Evolutionary conservation across 2,113 vertebrate species (phyloP).

Genomic region (Thryonomys swinderianus): DNA sequence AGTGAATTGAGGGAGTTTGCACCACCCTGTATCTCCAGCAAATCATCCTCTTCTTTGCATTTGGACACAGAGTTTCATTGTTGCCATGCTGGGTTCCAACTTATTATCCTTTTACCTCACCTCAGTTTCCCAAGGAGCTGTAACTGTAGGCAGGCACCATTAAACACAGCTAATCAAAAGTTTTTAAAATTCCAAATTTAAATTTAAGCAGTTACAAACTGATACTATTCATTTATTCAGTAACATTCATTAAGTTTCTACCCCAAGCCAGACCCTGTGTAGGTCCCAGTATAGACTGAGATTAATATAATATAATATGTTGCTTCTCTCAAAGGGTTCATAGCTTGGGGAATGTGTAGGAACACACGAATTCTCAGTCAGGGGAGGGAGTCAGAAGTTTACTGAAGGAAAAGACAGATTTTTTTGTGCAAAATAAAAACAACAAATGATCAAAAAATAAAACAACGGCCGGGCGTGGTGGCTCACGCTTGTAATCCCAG

Average conservation of each 20-base stretch:
- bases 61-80: not conserved
- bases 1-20: not conserved
- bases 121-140: not conserved
- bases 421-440: too few relatives aligned
- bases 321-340: not conserved
- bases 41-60: not conserved
- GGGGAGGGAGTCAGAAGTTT: not conserved
- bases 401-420: not conserved
- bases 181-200: slow-evolving; percentile 14
- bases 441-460: too few relatives aligned
- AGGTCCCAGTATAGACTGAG: not conserved
- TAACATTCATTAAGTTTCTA: not conserved
- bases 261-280: not conserved
- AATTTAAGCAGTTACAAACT: not conserved
- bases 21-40: not conserved
- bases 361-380: not conserved
- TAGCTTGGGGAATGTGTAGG: not conserved
- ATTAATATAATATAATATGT: not conserved
- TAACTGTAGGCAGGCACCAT: not conserved
- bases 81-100: not conserved
- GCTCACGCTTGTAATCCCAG: too few relatives aligned
- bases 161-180: not conserved
- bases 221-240: not conserved
- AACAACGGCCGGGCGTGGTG: too few relatives aligned
- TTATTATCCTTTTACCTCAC: not conserved